Conservation (phyloP, 92 coral and sea anemone species). For the Desmophyllum pertusum region DNA sequence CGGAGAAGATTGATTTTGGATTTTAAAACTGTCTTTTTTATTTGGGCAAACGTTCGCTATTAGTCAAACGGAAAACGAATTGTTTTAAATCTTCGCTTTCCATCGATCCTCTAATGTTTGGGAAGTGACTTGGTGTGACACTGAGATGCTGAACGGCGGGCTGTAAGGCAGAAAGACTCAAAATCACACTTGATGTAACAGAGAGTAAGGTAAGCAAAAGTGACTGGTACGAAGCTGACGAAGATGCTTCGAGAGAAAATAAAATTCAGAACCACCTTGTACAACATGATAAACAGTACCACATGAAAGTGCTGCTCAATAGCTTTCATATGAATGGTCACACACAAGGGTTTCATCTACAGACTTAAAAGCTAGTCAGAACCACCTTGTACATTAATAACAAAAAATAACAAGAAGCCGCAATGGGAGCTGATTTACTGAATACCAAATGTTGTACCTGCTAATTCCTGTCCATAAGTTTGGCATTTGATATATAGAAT, state of each 20-base stretch:
- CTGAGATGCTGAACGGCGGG: neutral
- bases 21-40: neutral
- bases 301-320: neutral
- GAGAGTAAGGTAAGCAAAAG: neutral
- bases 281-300: neutral
- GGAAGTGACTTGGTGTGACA: neutral
- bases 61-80: neutral
- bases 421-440: neutral
- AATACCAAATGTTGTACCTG: neutral
- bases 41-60: conserved; percentile 4
- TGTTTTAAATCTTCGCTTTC: neutral
- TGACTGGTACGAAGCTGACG: too few species aligned
- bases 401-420: neutral
- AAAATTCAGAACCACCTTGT: too few species aligned
- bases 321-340: conserved; percentile 1
- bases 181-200: neutral
- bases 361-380: too few species aligned
- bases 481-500: neutral
- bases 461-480: neutral
- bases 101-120: neutral
- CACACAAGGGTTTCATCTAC: neutral
- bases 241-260: too few species aligned
- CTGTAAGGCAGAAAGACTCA: neutral
- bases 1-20: neutral
- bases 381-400: too few species aligned